Evolutionary conservation across 2,888 invertebrate species (phyloP).

Genomic region (Parascotia fuliginaria): DNA sequence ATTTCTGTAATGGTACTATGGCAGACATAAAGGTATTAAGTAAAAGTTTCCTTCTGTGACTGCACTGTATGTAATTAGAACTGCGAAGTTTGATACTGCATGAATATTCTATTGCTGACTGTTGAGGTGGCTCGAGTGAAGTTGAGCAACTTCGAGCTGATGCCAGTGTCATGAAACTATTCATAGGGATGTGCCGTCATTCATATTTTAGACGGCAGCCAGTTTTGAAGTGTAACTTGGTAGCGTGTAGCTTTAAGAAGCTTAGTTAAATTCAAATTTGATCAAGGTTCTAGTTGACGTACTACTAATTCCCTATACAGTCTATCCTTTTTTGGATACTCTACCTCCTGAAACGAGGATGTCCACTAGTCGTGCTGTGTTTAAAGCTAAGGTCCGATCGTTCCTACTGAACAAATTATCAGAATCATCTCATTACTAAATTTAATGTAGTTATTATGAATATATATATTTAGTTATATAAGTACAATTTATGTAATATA

Average conservation of each 20-base stretch:
- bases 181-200: conserved; percentile 25
- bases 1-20: too few relatives aligned
- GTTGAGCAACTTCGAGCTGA: conserved; percentile 35
- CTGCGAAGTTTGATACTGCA: conserved; percentile 55
- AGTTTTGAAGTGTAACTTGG: background rate
- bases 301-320: too few relatives aligned
- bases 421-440: too few relatives aligned
- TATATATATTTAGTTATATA: too few relatives aligned
- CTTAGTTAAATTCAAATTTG: background rate
- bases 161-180: conserved; percentile 40
- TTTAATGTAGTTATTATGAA: too few relatives aligned
- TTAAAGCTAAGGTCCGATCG: too few relatives aligned
- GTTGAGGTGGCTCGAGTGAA: conserved; percentile 17
- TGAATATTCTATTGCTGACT: conserved; percentile 67
- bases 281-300: too few relatives aligned
- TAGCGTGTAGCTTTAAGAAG: background rate
- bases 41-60: conserved; percentile 52
- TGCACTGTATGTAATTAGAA: conserved; percentile 49
- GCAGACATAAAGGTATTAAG: conserved; percentile 52
- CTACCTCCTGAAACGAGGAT: too few relatives aligned
- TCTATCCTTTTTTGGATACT: too few relatives aligned
- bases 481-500: too few relatives aligned
- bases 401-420: too few relatives aligned
- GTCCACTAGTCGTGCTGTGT: too few relatives aligned
- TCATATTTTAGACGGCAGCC: conserved; percentile 30